Base-by-base conservation (phyloP, 2,888 invertebrate species). In the Allacma fusca region DNA sequence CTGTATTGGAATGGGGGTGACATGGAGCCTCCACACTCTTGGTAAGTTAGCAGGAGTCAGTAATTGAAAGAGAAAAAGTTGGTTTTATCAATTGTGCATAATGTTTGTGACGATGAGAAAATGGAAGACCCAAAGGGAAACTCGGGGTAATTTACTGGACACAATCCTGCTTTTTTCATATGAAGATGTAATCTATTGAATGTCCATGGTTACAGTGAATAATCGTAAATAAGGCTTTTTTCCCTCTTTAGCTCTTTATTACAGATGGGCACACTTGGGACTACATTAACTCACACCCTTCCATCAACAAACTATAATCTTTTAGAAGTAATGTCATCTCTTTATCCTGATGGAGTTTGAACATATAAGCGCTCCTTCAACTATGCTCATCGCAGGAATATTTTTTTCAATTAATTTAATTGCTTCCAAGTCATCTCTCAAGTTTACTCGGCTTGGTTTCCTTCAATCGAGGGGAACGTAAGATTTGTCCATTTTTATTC, bases 101-200 rank as follows among this genome's bases (percentile, higher is more conserved):
- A 40, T 40, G 40, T 40, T 40, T 5, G 5, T 50, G 5, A 50
- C 50, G 9, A 50, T n/a, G 50, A 50, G 19, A 16, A n/a, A 50
- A 50, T 13, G 19, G 50, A 50, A 50, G 50, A 50, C n/a, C 5
- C n/a, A 50, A 50, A 50, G 50, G 5, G 50, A 50, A 12, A 50
- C 50, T 50, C 16, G 50, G 19, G 50, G 50, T 50, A 50, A 50
- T 50, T 50, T 50, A 50, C 50, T 50, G 50, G 50, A 50, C n/a
- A 50, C 50, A n/a, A 50, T 13, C 50, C 50, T 50, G 50, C 50
- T 50, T 16, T 50, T 2, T 16, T n/a, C 5, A 50, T 50, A 50
- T 50, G 50, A 9, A 50, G 50, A 5, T 50, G 50, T 50, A 50
- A 50, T 50, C 50, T 16, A 50, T 50, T 50, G 19, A 50, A 13